phyloP scores from a whole-genome alignment of 2,113 vertebrate genomes.

The Xiphophorus hellerii region DNA sequence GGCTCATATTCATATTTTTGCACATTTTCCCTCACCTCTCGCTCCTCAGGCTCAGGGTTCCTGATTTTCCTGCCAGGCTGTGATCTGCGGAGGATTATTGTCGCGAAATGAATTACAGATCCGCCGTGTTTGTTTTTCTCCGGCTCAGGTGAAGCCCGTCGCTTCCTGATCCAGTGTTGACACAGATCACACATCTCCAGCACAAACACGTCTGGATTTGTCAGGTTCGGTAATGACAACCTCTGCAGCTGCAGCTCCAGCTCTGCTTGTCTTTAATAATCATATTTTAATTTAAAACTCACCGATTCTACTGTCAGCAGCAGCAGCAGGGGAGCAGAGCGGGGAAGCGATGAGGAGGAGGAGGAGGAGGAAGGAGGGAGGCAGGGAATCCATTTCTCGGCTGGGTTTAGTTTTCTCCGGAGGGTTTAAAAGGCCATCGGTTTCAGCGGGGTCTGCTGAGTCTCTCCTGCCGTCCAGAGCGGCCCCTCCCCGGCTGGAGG shows the following conservation, averaged over 20 bases:
- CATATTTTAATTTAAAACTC: slow-evolving; percentile 44
- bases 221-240: neutral
- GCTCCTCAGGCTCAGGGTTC: neutral
- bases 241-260: neutral
- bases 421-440: slow-evolving; percentile 57
- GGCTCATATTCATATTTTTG: neutral
- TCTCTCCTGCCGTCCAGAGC: neutral
- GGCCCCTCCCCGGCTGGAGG: slow-evolving; percentile 28
- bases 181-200: neutral
- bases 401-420: neutral
- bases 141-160: slow-evolving; percentile 22
- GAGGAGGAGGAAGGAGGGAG: slow-evolving; percentile 53
- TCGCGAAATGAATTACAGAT: neutral
- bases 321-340: slow-evolving; percentile 41
- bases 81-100: neutral
- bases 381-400: slow-evolving; percentile 65
- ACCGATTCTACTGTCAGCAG: slow-evolving; percentile 76
- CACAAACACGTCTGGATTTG: neutral
- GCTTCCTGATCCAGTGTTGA: slow-evolving; percentile 4
- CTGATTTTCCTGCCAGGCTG: neutral
- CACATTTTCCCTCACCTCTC: neutral
- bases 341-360: slow-evolving; percentile 47
- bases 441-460: neutral
- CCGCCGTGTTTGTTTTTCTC: slow-evolving; percentile 35
- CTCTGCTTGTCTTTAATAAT: neutral